These are phyloP conservation scores for Oligia strigilis DNA, from an alignment of 2,888 invertebrate species.

Conservation along the genomic window DNA sequence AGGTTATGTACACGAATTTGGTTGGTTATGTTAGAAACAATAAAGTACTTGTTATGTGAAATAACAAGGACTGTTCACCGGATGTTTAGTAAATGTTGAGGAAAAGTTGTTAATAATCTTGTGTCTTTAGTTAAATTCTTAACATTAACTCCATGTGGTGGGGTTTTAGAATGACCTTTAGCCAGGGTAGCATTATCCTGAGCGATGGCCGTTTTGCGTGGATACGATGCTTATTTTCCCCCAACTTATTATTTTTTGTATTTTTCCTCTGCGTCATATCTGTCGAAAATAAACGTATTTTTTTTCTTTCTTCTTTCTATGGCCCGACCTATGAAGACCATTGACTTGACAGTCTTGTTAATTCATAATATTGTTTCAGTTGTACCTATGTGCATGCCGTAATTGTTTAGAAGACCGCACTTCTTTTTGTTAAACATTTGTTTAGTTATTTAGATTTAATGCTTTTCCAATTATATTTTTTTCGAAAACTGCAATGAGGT, in stretches of 20 bases:
- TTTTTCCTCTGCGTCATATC: too few relatives aligned
- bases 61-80: neutral
- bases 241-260: too few relatives aligned
- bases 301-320: neutral
- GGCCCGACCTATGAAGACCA: neutral
- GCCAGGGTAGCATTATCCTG: neutral
- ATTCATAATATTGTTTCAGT: constrained; percentile 4
- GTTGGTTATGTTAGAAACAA: neutral
- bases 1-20: neutral
- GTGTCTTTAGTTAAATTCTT: neutral
- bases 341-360: neutral
- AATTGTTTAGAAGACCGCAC: constrained; percentile 25
- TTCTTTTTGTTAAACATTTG: constrained; percentile 31
- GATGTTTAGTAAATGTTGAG: constrained; percentile 30
- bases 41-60: constrained; percentile 11
- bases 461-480: constrained; percentile 23
- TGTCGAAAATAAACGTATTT: too few relatives aligned
- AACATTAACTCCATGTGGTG: neutral
- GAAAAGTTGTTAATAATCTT: constrained; percentile 18
- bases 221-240: too few relatives aligned
- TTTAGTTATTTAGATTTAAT: constrained; percentile 21
- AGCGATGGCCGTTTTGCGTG: neutral
- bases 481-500: constrained; percentile 50
- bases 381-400: neutral
- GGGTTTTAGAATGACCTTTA: neutral